Evolutionary conservation across 2,888 invertebrate species (phyloP), one percentile per base, ranked within the genome.

Genomic region (Latrodectus hesperus): DNA sequence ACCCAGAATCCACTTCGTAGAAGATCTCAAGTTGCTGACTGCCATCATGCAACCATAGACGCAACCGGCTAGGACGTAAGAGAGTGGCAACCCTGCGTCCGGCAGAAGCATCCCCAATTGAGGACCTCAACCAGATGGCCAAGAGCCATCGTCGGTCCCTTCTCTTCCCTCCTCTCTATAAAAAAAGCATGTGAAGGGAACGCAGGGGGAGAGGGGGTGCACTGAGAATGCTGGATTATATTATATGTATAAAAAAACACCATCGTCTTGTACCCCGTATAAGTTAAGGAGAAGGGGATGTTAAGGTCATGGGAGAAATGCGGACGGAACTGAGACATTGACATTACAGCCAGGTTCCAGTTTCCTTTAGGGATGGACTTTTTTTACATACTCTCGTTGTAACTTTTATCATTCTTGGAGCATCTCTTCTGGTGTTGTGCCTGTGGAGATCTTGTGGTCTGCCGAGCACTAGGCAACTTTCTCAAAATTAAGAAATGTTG

Each of bases 311-410:
- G 86, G 86, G 86, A 87, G 86, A 87, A 86, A 87, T 76, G 80
- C 81, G 85, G 80, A 85, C 85, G 79, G 85, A 77, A 65, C 79
- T 72, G 71, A 87, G 86, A 80, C 86, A 87, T 87, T 87, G 86
- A 87, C 86, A 87, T 87, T 87, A 87, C 86, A 87, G 86, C 86
- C 86, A 87, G 86, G 86, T 87, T 87, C 86, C 81, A 87, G 86
- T 87, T 87, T 87, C 86, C 81, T 87, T 78, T 84, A 72, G 84
- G 72, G 70, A 64, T 65, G 86, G 81, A 77, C 80, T 70, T 60
- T 60, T 70, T 38, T 77, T 38, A 38, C 2, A 38, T 38, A 38
- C 38, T 38, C 38, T 38, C 38, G 64, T 55, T 67, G 38, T 77
- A 73, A 26, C 71, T 76, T 17, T 80, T 64, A 73, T 72, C 53